These are phyloP conservation scores for Anolis sagrei DNA, from an alignment of 2,113 vertebrate genomes.

Conservation along the genomic window DNA sequence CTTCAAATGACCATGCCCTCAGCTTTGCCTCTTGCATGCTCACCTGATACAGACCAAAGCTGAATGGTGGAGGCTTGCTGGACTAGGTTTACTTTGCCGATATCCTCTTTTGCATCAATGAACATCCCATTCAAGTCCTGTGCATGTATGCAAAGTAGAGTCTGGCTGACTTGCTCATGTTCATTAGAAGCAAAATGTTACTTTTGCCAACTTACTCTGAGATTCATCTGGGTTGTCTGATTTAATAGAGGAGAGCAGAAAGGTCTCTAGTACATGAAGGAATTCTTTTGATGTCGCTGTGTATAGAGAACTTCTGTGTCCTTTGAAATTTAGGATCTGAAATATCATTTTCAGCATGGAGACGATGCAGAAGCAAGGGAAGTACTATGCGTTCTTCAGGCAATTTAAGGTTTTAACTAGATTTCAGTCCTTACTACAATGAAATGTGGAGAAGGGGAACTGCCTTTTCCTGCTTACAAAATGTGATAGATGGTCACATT, in stretches of 20 bases:
- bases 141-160: no score
- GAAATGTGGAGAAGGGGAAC: background rate
- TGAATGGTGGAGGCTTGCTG: background rate
- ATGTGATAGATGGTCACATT: background rate
- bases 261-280: no score
- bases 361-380: background rate
- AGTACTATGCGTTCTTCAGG: background rate
- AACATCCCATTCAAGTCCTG: background rate
- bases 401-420: background rate
- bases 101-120: background rate
- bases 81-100: conserved; percentile 7
- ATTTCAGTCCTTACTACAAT: background rate
- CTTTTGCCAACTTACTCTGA: background rate
- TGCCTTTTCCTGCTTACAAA: background rate
- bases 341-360: background rate
- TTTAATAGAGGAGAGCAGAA: background rate
- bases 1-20: background rate
- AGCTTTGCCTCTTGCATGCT: background rate
- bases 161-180: background rate
- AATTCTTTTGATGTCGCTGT: background rate
- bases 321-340: background rate
- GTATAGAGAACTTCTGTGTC: background rate
- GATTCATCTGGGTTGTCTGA: background rate
- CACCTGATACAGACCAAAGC: background rate
- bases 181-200: background rate